Evolutionary conservation across 2,797 vertebrate genomes (phyloP), one percentile per base, ranked within the genome.

Genomic region (Scolopax rusticola): DNA sequence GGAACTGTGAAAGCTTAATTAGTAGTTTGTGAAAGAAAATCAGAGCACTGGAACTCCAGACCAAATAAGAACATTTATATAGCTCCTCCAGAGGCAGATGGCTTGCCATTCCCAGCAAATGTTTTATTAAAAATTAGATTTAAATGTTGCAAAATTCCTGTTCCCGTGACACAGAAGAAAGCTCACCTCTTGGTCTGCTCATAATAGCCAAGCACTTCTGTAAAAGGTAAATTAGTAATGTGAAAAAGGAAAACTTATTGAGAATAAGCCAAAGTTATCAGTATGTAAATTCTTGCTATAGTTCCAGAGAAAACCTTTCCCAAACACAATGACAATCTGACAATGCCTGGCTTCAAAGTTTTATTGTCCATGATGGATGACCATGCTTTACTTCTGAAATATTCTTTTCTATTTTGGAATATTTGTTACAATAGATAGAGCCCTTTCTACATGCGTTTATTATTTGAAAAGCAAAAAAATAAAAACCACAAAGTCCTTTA

Each of bases 71-170:
- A 5, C 50, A 76, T 74, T 84, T 27, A 3, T 84, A 33, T 79
- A 54, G 28, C 70, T 88, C 50, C 63, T 91, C 80, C 82, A 86
- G 86, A 95, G 70, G 45, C 67, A 92, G 45, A 76, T 53, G 45
- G 17, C 70, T 91, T 82, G 43, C 50, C 59, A 78, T 93, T 94
- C 47, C 74, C 71, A 95, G 38, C 25, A 91, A 85, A 81, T 60
- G 15, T 91, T 96, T 96, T 96, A 92, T 94, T 96, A 68, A 84
- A 97, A 94, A 96, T 77, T 90, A 81, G 54, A 94, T 96, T 94
- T 97, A 95, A 97, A 97, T 95, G 53, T 61, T 96, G 67, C 40
- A 94, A 30, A 97, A 95, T 95, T 93, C 47, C 74, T 85, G 40
- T 88, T 92, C 85, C 74, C 53, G 21, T 77, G 85, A 87, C 24